Conservation (phyloP, 2,888 invertebrate genomes). For the Leptopterna dolabrata region DNA sequence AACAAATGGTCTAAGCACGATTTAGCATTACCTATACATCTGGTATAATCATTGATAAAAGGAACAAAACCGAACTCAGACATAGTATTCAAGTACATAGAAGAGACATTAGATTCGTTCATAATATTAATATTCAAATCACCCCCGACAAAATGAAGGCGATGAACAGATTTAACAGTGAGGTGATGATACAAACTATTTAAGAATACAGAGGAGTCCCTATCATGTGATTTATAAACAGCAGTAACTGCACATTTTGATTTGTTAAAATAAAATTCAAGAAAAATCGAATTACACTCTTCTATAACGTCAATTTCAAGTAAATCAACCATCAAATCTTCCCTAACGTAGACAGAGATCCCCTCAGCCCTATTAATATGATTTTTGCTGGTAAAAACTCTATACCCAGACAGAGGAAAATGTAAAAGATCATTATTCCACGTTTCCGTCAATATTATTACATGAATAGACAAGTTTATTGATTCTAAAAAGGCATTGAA, state of each 20-base stretch:
- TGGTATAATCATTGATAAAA: conserved; percentile 7
- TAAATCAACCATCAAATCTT: neutral
- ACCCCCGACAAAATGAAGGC: neutral
- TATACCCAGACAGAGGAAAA: conserved; percentile 4
- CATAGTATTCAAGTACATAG: neutral
- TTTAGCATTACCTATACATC: conserved; percentile 20
- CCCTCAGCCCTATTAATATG: neutral
- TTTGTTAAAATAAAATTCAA: conserved; percentile 1
- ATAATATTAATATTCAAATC: conserved; percentile 32
- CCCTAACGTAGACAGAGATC: neutral
- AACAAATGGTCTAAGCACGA: conserved; percentile 10
- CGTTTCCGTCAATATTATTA: neutral
- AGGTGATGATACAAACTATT: neutral
- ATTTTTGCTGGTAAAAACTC: neutral
- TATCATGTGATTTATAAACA: conserved; percentile 22
- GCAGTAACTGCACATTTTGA: conserved; percentile 15
- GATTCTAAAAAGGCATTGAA: neutral
- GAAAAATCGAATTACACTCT: neutral
- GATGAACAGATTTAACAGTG: neutral
- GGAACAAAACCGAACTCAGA: conserved; percentile 1
- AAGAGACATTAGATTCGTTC: conserved; percentile 15
- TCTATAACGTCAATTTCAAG: neutral
- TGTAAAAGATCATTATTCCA: neutral
- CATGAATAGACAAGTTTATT: neutral
- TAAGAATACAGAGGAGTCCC: neutral